Conservation (phyloP, 2,888 invertebrate species). For the Ectemnius lituratus region DNA sequence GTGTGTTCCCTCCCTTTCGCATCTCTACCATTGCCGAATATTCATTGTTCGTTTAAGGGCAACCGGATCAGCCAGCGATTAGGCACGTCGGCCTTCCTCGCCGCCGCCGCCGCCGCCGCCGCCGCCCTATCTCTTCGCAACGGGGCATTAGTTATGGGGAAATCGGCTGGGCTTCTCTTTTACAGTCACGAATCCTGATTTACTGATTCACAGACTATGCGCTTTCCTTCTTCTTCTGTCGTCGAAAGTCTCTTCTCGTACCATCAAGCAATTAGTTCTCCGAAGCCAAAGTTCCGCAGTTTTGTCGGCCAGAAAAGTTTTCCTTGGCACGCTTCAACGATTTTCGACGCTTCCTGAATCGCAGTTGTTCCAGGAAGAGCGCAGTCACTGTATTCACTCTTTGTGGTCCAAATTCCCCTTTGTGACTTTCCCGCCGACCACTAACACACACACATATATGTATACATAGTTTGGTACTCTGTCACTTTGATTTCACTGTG, state of each 20-base stretch:
- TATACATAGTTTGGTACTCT: too few relatives aligned
- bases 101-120: too few relatives aligned
- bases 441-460: too few relatives aligned
- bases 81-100: conserved; percentile 2
- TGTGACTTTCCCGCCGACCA: too few relatives aligned
- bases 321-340: background rate
- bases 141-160: background rate
- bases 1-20: too few relatives aligned
- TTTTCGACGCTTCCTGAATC: too few relatives aligned
- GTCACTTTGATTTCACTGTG: too few relatives aligned
- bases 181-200: background rate
- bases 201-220: background rate
- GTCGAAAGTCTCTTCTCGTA: background rate
- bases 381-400: too few relatives aligned
- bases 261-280: background rate
- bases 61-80: background rate
- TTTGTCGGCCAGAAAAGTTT: background rate
- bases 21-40: background rate
- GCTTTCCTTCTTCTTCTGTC: background rate
- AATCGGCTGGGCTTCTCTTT: background rate
- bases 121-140: background rate
- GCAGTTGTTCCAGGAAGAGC: too few relatives aligned
- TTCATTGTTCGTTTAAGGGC: conserved; percentile 12
- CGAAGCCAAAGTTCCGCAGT: background rate
- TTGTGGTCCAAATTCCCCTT: too few relatives aligned